Conservation (phyloP, 2,888 invertebrate genomes). For the Petrolisthes manimaculis region DNA sequence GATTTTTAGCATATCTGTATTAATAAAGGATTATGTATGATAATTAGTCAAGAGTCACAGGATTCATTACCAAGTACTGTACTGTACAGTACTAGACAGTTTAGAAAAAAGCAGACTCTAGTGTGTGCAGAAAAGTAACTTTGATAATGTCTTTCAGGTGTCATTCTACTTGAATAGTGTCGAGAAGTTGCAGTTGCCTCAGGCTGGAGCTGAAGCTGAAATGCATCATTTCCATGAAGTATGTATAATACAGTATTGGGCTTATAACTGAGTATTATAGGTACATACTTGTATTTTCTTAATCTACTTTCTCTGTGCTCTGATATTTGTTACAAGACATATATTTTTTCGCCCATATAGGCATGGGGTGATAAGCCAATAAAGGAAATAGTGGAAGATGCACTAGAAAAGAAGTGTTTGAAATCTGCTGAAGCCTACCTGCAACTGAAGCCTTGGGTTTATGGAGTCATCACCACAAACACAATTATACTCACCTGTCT, state of each 20-base stretch:
- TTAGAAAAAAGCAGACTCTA: background rate
- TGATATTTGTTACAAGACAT: too few species aligned
- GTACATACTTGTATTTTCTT: too few species aligned
- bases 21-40: too few species aligned
- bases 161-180: slow-evolving; percentile 52
- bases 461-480: slow-evolving; percentile 34
- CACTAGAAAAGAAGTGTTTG: slow-evolving; percentile 26
- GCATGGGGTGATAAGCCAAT: slow-evolving; percentile 54
- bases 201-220: slow-evolving; percentile 21
- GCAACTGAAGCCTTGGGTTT: slow-evolving; percentile 57
- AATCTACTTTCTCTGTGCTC: too few species aligned
- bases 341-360: slow-evolving; percentile 24
- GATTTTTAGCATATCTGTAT: too few species aligned
- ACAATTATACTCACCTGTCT: slow-evolving; percentile 33
- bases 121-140: background rate
- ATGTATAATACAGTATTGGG: background rate
- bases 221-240: slow-evolving; percentile 25
- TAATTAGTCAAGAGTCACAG: too few species aligned
- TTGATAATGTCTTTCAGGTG: slow-evolving; percentile 26
- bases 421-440: slow-evolving; percentile 47
- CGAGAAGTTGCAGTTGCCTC: slow-evolving; percentile 50
- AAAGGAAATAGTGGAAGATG: slow-evolving; percentile 53
- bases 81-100: too few species aligned
- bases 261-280: too few species aligned
- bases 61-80: too few species aligned